Percentiles rank a stretch among this genome's conserved stretches.
Conservation (phyloP, 1,140 invertebrate species). For the Semibalanus balanoides region DNA sequence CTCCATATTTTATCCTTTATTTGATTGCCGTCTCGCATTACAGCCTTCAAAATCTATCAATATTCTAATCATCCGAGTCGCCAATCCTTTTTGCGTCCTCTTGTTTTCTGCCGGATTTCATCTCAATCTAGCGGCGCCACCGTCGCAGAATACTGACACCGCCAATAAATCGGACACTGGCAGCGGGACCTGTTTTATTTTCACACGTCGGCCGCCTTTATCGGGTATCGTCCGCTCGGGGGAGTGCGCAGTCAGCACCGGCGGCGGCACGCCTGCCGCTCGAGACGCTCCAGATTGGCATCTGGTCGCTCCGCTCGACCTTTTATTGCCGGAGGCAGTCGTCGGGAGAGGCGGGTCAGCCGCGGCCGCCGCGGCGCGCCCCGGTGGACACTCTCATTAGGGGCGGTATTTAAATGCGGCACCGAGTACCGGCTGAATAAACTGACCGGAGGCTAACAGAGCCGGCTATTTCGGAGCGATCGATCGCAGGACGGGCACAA, state of each 20-base stretch:
- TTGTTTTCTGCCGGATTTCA: neutral
- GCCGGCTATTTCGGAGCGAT: neutral
- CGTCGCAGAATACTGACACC: neutral
- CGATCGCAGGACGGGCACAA: neutral
- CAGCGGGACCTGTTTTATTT: neutral
- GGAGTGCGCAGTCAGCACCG: neutral
- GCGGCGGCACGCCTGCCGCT: no score
- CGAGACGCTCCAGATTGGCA: no score
- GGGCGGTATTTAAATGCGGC: neutral
- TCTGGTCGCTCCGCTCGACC: neutral
- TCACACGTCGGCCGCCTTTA: neutral
- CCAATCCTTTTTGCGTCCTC: neutral
- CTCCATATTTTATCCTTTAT: conserved; percentile 1
- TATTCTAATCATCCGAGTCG: neutral
- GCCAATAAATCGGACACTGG: neutral
- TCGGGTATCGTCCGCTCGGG: neutral
- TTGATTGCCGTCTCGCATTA: neutral
- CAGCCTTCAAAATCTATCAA: conserved; percentile 1
- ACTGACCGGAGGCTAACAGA: neutral
- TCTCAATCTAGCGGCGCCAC: neutral
- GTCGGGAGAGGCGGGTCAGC: no score
- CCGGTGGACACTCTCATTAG: neutral
- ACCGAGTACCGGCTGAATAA: neutral
- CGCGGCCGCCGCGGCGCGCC: no score
- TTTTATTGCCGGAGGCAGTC: neutral